These are phyloP conservation scores for Trichomycterus rosablanca DNA, from an alignment of 2,113 vertebrate species.

Conservation along the genomic window DNA sequence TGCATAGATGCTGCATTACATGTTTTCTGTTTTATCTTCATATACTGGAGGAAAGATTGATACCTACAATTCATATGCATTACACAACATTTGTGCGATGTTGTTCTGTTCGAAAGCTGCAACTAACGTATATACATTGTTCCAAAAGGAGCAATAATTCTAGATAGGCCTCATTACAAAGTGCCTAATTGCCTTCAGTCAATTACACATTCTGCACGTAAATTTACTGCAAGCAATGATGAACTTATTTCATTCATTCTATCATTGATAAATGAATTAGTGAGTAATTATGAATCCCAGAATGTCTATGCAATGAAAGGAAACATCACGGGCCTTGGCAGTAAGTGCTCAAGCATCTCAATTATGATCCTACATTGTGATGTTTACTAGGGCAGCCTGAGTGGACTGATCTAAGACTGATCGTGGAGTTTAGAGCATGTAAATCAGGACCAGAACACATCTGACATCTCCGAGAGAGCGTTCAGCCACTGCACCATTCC, in stretches of 20 bases:
- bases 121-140: conserved; percentile 26
- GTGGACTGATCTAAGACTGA: conserved; percentile 35
- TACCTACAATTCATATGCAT: conserved; percentile 1
- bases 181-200: conserved; percentile 61
- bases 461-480: conserved; percentile 47
- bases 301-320: conserved; percentile 26
- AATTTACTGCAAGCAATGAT: conserved; percentile 64
- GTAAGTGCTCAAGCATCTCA: conserved; percentile 61
- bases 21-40: neutral
- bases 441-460: conserved; percentile 51
- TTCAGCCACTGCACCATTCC: conserved; percentile 56
- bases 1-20: neutral
- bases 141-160: conserved; percentile 41
- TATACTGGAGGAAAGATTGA: neutral
- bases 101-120: conserved; percentile 17
- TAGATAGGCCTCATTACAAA: conserved; percentile 48
- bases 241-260: conserved; percentile 38
- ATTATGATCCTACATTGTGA: conserved; percentile 56
- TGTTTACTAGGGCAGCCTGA: conserved; percentile 46
- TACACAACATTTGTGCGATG: conserved; percentile 3
- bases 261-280: conserved; percentile 42
- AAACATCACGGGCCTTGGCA: conserved; percentile 43
- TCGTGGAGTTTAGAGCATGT: conserved; percentile 38
- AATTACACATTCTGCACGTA: conserved; percentile 59
- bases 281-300: conserved; percentile 27